These are phyloP conservation scores for Rostratula benghalensis DNA, from an alignment of 2,113 vertebrate species.

Conservation along the genomic window DNA sequence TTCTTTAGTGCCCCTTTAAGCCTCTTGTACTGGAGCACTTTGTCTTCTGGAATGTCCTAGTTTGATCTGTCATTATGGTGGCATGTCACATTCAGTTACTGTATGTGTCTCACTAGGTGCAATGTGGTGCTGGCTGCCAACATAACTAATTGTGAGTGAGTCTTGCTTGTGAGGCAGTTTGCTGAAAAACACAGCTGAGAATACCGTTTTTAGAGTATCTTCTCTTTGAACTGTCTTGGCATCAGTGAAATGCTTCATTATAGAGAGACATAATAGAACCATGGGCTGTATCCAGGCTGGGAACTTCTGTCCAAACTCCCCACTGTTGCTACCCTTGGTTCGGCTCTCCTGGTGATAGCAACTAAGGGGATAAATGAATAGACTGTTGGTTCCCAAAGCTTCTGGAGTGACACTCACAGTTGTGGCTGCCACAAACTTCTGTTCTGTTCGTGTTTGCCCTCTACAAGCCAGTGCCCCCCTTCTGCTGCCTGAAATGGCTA, in stretches of 20 bases:
- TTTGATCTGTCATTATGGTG: slow-evolving; percentile 3
- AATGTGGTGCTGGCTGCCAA: slow-evolving; percentile 17
- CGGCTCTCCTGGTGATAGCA: neutral
- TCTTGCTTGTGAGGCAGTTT: neutral
- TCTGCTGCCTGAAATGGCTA: neutral
- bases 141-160: slow-evolving; percentile 17
- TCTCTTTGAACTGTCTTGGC: slow-evolving; percentile 33
- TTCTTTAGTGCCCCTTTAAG: slow-evolving; percentile 48
- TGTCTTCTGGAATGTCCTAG: slow-evolving; percentile 32
- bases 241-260: neutral
- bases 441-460: neutral
- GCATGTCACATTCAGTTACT: slow-evolving; percentile 50
- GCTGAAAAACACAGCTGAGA: neutral
- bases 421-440: neutral
- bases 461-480: neutral
- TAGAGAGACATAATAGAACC: neutral
- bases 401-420: neutral
- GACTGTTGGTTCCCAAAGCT: neutral
- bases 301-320: neutral
- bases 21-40: neutral
- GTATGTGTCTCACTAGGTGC: slow-evolving; percentile 4
- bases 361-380: neutral
- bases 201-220: neutral
- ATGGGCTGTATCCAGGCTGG: neutral
- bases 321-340: neutral